phyloP scores from a whole-genome alignment of 2,888 invertebrate species.

The Psylliodes chrysocephalus region DNA sequence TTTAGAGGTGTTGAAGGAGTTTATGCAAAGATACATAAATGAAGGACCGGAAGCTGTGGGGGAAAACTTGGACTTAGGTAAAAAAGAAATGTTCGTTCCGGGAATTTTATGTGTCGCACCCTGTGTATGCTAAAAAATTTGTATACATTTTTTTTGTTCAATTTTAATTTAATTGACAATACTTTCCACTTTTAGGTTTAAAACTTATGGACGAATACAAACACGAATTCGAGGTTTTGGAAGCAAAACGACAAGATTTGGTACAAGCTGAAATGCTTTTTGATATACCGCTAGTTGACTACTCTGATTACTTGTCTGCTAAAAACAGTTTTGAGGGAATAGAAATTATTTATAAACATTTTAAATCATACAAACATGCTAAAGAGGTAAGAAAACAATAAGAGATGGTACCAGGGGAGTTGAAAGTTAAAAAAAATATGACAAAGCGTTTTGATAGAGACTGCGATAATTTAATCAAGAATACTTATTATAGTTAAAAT shows the following conservation, averaged over 20 bases:
- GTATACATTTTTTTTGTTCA: too few species aligned
- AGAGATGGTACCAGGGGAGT: too few species aligned
- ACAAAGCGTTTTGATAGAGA: too few species aligned
- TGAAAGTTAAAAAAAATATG: too few species aligned
- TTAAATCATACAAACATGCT: conserved; percentile 79
- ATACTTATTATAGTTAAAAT: too few species aligned
- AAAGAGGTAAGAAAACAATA: conserved; percentile 66
- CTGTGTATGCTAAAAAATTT: too few species aligned
- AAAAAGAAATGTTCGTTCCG: too few species aligned
- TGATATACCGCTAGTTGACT: conserved; percentile 86
- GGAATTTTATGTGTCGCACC: too few species aligned
- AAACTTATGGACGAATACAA: conserved; percentile 77
- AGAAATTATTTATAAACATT: conserved; percentile 80
- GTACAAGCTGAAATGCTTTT: conserved; percentile 86
- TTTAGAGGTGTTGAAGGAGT: conserved; percentile 70
- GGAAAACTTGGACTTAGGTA: conserved; percentile 73
- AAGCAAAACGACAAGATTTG: conserved; percentile 71
- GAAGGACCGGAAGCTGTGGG: conserved; percentile 86
- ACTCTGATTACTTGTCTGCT: conserved; percentile 76
- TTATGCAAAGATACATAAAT: conserved; percentile 77
- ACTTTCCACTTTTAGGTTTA: conserved; percentile 65
- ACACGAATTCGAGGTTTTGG: conserved; percentile 74
- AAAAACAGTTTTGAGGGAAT: conserved; percentile 74
- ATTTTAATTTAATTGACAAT: too few species aligned
- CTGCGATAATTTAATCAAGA: too few species aligned